Evolutionary conservation across 1,140 invertebrate species (phyloP).

Genomic region (Zaprionus vittiger): DNA sequence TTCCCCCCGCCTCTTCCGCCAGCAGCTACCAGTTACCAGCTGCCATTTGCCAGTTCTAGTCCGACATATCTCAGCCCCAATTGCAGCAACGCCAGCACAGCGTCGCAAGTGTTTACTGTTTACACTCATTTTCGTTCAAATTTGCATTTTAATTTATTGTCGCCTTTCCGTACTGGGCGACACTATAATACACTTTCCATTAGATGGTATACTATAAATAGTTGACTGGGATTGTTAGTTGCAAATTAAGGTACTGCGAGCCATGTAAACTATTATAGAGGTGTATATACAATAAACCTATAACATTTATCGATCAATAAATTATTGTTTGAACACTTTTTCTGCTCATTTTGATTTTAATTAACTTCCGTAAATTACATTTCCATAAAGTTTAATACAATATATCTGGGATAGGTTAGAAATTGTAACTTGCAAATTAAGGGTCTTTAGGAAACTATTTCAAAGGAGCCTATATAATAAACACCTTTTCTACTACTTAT

Average conservation of each 20-base stretch:
- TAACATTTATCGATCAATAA: too few relatives aligned
- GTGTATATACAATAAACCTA: too few relatives aligned
- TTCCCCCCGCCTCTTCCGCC: neutral
- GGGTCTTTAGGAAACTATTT: too few relatives aligned
- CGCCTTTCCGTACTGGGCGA: constrained; percentile 25
- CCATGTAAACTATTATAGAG: too few relatives aligned
- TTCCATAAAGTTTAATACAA: neutral
- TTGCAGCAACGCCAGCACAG: constrained; percentile 16
- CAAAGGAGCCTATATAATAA: too few relatives aligned
- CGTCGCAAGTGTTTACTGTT: constrained; percentile 58
- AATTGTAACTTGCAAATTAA: too few relatives aligned
- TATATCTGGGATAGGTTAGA: too few relatives aligned
- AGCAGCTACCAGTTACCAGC: constrained; percentile 11
- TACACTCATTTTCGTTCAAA: constrained; percentile 70
- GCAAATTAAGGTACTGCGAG: too few relatives aligned
- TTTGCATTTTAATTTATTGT: constrained; percentile 79
- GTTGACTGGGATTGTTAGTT: too few relatives aligned
- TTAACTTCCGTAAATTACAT: neutral
- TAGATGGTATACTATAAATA: too few relatives aligned
- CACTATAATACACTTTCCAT: neutral
- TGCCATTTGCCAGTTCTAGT: constrained; percentile 37
- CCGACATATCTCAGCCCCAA: constrained; percentile 30
- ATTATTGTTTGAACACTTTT: neutral
- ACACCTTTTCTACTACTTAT: neutral
- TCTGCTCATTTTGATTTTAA: neutral